phyloP scores from a whole-genome alignment of 2,113 vertebrate species.

The Ptilonorhynchus violaceus region DNA sequence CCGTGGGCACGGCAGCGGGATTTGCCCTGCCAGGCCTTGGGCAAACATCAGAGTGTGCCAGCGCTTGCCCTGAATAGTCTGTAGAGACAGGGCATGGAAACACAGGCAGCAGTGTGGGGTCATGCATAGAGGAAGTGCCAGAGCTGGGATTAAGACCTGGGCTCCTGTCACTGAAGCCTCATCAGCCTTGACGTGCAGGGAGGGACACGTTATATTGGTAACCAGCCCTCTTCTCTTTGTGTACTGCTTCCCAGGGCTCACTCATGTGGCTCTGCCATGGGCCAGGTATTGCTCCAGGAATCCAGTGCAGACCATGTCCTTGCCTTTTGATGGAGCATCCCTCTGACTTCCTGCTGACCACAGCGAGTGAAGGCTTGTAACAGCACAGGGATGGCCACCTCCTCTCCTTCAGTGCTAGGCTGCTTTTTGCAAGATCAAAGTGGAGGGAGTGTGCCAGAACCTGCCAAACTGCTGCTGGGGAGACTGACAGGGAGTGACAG shows the following conservation, averaged over 20 bases:
- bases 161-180: not conserved
- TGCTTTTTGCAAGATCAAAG: conserved; percentile 10
- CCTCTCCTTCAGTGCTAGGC: not conserved
- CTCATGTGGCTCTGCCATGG: not conserved
- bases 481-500: conserved; percentile 32
- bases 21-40: not conserved
- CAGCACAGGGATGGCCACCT: not conserved
- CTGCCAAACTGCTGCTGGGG: conserved; percentile 17
- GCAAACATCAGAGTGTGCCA: not conserved
- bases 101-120: not conserved
- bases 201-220: not conserved
- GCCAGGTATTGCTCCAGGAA: not conserved
- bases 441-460: not conserved
- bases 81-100: not conserved
- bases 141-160: not conserved
- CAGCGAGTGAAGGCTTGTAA: not conserved
- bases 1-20: accelerated
- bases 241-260: not conserved
- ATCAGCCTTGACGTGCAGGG: not conserved
- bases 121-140: not conserved
- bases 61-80: not conserved
- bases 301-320: not conserved
- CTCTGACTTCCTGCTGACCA: not conserved
- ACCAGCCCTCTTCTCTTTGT: not conserved
- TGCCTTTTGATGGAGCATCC: not conserved